Evolutionary conservation across 2,797 vertebrate species (phyloP).

Genomic region (Lepilemur septentrionalis): DNA sequence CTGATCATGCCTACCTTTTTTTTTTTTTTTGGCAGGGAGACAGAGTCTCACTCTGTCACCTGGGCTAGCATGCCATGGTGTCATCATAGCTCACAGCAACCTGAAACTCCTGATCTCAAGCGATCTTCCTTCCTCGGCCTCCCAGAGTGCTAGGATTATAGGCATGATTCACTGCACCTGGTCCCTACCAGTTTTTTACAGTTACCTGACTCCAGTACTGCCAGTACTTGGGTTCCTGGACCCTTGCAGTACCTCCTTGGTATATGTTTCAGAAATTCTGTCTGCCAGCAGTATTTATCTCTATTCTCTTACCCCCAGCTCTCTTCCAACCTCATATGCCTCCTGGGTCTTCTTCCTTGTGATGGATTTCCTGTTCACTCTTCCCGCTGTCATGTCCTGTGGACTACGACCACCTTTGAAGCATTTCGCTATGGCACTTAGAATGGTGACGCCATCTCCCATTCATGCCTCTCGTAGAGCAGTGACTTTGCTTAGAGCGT

Average conservation of each 20-base stretch:
- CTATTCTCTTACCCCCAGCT: background rate
- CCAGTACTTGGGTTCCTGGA: background rate
- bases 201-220: background rate
- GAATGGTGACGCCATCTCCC: background rate
- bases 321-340: background rate
- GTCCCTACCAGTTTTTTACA: background rate
- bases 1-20: background rate
- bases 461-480: background rate
- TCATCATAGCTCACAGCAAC: too few relatives aligned
- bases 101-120: too few relatives aligned
- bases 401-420: background rate
- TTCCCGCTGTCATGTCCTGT: background rate
- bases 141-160: too few relatives aligned
- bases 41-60: too few relatives aligned
- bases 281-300: background rate
- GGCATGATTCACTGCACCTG: background rate
- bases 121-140: too few relatives aligned
- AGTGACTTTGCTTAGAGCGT: too few relatives aligned
- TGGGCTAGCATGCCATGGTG: too few relatives aligned
- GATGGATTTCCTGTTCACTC: background rate
- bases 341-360: background rate
- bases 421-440: background rate
- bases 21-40: too few relatives aligned
- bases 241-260: background rate
- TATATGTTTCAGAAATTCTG: background rate